Evolutionary conservation across 2,888 invertebrate species (phyloP), one percentile per base, ranked within the genome.

Genomic region (Apotomis betuletana): DNA sequence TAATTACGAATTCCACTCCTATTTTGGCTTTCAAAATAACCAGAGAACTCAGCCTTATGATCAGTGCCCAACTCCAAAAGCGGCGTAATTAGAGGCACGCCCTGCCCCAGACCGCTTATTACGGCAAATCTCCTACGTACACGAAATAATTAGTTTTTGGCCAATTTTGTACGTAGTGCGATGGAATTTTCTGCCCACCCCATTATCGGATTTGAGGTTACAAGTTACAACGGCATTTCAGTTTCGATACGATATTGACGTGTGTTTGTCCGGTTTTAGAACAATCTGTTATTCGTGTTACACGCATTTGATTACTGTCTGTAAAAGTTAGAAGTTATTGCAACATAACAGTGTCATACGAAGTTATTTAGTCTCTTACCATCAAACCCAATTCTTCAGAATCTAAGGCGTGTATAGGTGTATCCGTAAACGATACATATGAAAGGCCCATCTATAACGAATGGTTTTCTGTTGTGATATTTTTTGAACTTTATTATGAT

Each of bases 121-220:
- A 60, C 64, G 46, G 58, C 52, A 54, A 68, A 52, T 60, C 41
- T 59, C 15, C 52, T 68, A 49, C 63, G 58, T 63, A 58, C 15
- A n/a, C 5, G 57, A 41, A 58, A 27, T 59, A 70, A 70, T 70
- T 70, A 52, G 70, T 65, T 70, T 70, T 60, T 38, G 65, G 13
- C 38, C 65, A 70, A 60, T 65, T 60, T 55, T 38, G 60, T 15
- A 52, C 64, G 27, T 55, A 44, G 38, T 70, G 46, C 38, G 59
- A 41, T 41, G 41, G 36, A 54, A 36, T 60, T 65, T 64, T 60
- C 54, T 49, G 54, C 15, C 36, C n/a, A 38, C 46, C 38, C 44
- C 5, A 46, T 12, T 36, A 5, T 12, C 0, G 38, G 1, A 41
- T 41, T 59, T n/a, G 8, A 13, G 38, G 41, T n/a, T 58, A 41